These are phyloP conservation scores for Lucinisca nassula DNA, from an alignment of 2,888 invertebrate species.

Conservation along the genomic window DNA sequence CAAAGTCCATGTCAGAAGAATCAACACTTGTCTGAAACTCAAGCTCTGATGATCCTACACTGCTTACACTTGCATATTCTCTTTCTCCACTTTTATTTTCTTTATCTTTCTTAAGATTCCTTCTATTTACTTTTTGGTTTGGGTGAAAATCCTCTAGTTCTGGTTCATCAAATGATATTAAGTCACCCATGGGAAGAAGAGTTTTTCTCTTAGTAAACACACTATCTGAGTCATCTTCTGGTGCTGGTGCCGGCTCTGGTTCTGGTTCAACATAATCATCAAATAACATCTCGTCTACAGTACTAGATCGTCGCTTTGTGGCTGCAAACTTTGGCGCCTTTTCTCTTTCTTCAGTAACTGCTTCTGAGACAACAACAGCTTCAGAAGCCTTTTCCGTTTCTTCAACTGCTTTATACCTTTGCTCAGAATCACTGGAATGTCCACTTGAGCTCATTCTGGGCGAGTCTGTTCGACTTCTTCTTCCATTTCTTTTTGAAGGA, in stretches of 20 bases:
- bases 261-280: conserved; percentile 82
- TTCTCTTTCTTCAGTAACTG: conserved; percentile 35
- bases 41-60: conserved; percentile 75
- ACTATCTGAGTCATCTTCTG: not conserved
- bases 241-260: conserved; percentile 49
- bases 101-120: conserved; percentile 23
- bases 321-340: conserved; percentile 77
- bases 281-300: conserved; percentile 85
- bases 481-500: conserved; percentile 56
- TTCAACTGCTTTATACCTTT: conserved; percentile 29
- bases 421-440: conserved; percentile 70
- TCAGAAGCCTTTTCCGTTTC: conserved; percentile 29
- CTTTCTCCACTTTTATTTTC: conserved; percentile 54
- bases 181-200: conserved; percentile 78
- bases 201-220: conserved; percentile 68
- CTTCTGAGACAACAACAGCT: conserved; percentile 43
- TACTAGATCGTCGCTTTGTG: conserved; percentile 82
- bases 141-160: conserved; percentile 69
- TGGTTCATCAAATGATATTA: conserved; percentile 82
- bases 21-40: conserved; percentile 78
- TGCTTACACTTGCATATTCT: conserved; percentile 73
- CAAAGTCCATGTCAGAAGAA: conserved; percentile 83
- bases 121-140: conserved; percentile 35
- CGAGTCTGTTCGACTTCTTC: conserved; percentile 53
- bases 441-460: conserved; percentile 56